Evolutionary conservation across 2,888 invertebrate species (phyloP), one percentile per base, ranked within the genome.

Genomic region (Drosophila pseudotakahashii): DNA sequence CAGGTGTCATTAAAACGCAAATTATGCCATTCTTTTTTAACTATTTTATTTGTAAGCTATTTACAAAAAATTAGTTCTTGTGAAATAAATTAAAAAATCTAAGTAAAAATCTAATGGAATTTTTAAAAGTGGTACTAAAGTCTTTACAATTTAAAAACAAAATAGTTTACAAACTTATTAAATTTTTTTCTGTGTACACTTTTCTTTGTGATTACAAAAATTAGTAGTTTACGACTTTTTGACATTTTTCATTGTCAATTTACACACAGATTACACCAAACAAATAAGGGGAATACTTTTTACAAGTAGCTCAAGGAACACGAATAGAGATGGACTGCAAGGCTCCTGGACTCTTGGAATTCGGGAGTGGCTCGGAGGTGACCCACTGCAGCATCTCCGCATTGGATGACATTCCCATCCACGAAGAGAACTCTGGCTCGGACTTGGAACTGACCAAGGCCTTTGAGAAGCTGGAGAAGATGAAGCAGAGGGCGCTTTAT

Each of bases 401-500:
- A 3, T 23, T 10, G 11, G 23, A 23, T 4, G 14, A 13, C 14
- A 23, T 32, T 0, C 7, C 23, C 1, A n/a, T 16, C 2, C 32
- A 10, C 1, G 19, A 59, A n/a, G 39, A 14, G 2, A 26, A 34
- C n/a, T 10, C n/a, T 1, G 13, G 16, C 11, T 48, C 45, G 3
- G 30, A 58, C 4, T n/a, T 52, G 5, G 30, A 63, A n/a, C 30
- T 54, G 2, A 30, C 59, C 6, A 23, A 23, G 7, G 7, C 60
- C n/a, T 61, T 54, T 7, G 55, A 54, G 10, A 30, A 67, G 19
- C 48, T 78, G 37, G 48, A 78, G 42, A 32, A 42, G n/a, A 58
- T 78, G 55, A 74, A 67, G 44, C 47, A 72, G 42, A 59, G 70
- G 3, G 60, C 58, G 5, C n/a, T 48, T 13, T 16, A 73, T n/a